These are phyloP conservation scores for Carassius gibelio DNA, from an alignment of 2,113 vertebrate species.

Conservation along the genomic window DNA sequence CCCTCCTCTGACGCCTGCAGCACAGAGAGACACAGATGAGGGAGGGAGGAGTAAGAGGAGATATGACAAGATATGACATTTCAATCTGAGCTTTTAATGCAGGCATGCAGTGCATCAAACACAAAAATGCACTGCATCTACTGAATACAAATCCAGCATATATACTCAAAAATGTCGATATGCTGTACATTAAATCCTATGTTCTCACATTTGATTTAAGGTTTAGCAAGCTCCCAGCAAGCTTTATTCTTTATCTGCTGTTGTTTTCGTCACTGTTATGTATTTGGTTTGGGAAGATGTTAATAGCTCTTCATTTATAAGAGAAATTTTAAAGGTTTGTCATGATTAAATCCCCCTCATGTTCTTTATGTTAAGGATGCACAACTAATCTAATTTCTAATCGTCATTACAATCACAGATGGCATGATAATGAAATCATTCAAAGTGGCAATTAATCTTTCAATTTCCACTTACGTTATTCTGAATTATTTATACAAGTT, in stretches of 20 bases:
- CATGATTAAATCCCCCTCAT: background rate
- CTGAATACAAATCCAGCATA: too few relatives aligned
- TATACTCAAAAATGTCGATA: background rate
- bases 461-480: too few relatives aligned
- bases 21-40: background rate
- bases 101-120: background rate
- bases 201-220: background rate
- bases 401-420: too few relatives aligned
- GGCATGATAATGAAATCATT: too few relatives aligned
- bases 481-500: too few relatives aligned
- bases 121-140: background rate
- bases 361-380: too few relatives aligned
- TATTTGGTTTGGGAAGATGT: background rate
- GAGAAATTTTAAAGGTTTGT: background rate
- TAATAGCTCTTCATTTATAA: background rate
- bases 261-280: background rate
- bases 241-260: background rate
- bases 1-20: slow-evolving; percentile 90
- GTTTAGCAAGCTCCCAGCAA: background rate
- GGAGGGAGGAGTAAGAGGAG: background rate
- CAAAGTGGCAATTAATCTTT: too few relatives aligned
- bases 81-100: background rate
- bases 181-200: background rate
- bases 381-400: too few relatives aligned
- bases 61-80: background rate